Base-by-base conservation (phyloP, 2,113 vertebrate species). In the Rhabdornis inornatus region DNA sequence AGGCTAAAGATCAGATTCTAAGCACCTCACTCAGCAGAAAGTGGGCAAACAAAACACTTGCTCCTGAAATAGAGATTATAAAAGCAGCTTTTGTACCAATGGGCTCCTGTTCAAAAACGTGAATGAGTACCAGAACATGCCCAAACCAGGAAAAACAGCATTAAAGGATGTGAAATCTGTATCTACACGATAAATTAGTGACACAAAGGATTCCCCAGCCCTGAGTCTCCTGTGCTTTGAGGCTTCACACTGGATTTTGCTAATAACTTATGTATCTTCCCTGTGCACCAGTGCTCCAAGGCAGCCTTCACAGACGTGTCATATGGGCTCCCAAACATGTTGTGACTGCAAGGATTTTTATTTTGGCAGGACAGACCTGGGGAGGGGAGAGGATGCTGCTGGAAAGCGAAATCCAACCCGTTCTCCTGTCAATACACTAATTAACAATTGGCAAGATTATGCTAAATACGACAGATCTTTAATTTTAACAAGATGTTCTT, bases 401-500 rank as follows among this genome's bases (percentile, higher is more conserved):
- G 64, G 63, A 66, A 83, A 63, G 42, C 0, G 1, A 77, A 92
- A 86, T 44, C 71, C 69, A 80, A 81, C 83, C 53, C 8, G 1
- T 74, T 59, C 49, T 92, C 20, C 76, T 89, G 75, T 95, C 75
- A 94, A 49, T 89, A 75, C 3, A 16, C 87, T 91, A 95, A 96
- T 95, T 95, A 91, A 80, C 57, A 76, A 44, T 86, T 97, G 95
- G 95, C 92, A 90, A 87, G 68, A 65, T 81, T 37, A 61, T 64
- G 79, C 33, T 87, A 95, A 95, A 92, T 83, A 83, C 15, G 28
- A 30, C 59, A 92, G 90, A 96, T 86, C 79, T 93, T 96, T 77
- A 89, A 84, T 95, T 87, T 91, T 87, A 90, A 75, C 85, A 94
- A 83, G 92, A 96, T 66, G 59, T 80, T 95, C 82, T 90, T 95